These are phyloP conservation scores for Henricia sp. DNA, from an alignment of 53 echinoderm and acorn worm genomes.

Conservation along the genomic window DNA sequence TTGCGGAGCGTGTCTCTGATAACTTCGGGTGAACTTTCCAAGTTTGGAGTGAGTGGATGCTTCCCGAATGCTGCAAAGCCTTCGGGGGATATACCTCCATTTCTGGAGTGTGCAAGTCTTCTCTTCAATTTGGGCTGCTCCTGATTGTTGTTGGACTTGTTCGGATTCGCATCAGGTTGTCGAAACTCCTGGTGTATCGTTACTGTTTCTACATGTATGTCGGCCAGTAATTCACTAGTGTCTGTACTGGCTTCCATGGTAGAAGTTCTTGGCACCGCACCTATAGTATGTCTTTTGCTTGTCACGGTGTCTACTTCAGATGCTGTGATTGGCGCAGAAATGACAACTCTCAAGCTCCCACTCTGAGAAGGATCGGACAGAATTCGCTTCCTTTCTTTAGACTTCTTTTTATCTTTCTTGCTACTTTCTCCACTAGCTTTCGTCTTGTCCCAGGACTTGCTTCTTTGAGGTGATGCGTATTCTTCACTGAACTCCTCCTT, in stretches of 20 bases:
- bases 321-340: slow-evolving; percentile 11
- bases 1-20: slow-evolving; percentile 14
- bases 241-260: slow-evolving; percentile 41
- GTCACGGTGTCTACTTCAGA: slow-evolving; percentile 14
- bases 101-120: neutral
- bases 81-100: slow-evolving; percentile 33
- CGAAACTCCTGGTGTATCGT: neutral
- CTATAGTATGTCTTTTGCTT: slow-evolving; percentile 50
- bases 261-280: neutral
- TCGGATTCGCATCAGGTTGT: neutral
- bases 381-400: slow-evolving; percentile 36
- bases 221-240: slow-evolving; percentile 28
- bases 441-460: slow-evolving; percentile 37
- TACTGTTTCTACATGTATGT: neutral
- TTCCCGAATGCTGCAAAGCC: neutral
- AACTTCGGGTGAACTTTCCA: slow-evolving; percentile 12
- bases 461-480: slow-evolving; percentile 44
- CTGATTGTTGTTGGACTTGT: slow-evolving; percentile 53
- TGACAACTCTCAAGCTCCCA: neutral
- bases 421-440: slow-evolving; percentile 24
- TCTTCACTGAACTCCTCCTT: slow-evolving; percentile 71
- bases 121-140: slow-evolving; percentile 7
- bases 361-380: slow-evolving; percentile 29
- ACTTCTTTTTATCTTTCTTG: slow-evolving; percentile 17
- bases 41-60: neutral